Base-by-base conservation (phyloP, 2,888 invertebrate species). In the Clivina fossor region DNA sequence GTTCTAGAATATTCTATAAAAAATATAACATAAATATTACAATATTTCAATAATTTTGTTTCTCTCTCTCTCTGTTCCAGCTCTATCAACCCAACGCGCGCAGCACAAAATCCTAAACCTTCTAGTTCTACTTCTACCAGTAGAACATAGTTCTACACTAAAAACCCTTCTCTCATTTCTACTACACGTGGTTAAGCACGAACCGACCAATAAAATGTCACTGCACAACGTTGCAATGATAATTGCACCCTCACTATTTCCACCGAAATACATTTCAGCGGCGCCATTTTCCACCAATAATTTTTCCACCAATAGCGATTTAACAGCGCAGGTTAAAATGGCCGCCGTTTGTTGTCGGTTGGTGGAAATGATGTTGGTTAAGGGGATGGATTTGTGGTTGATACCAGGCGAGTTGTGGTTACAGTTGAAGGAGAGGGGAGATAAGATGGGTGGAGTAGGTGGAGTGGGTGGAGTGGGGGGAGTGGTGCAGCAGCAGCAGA, bases 211-310 rank as follows among this genome's bases (percentile, higher is more conserved):
- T 75, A 88, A 92, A 76, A 95, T 95, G 95, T 87, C 85, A 64
- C 80, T 89, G 59, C 90, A 91, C 71, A 95, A 94, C 71, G 92
- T 95, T 30, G 89, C 94, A 24, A 93, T 93, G 84, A 94, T 95
- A 64, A 90, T 94, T 63, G 94, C 94, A 11, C 95, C 95, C n/a
- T 92, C 95, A 51, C 82, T 95, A 63, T 91, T 91, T 70, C 88
- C 90, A 58, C 90, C 90, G 61, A 83, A 72, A 63, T 69, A 63
- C 58, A 69, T 75, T 13, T 78, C 85, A 77, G 79, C 82, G 66
- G 69, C 78, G 67, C 77, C 85, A 75, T n/a, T n/a, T n/a, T n/a
- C n/a, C n/a, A n/a, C n/a, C n/a, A n/a, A n/a, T n/a, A n/a, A n/a
- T n/a, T n/a, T n/a, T n/a, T n/a, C n/a, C n/a, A n/a, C n/a, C n/a